Base-by-base conservation (phyloP, 2,888 invertebrate genomes). In the Amphiduros pacificus region DNA sequence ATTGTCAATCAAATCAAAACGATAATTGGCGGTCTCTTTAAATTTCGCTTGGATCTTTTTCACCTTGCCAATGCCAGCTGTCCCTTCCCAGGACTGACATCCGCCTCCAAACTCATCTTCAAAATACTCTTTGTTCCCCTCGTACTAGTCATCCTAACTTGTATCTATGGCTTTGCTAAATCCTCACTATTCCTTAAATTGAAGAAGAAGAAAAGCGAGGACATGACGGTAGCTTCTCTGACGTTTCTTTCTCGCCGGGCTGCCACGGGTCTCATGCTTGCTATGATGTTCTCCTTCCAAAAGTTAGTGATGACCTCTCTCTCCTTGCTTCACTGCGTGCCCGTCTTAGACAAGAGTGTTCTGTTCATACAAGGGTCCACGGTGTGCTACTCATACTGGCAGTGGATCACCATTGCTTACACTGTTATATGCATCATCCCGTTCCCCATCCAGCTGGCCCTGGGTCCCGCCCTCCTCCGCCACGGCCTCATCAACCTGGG, bases 31-130 rank as follows among this genome's bases (percentile, higher is more conserved):
- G 41, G 36, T 22, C 5, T 55, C 1, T 55, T 55, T 36, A 6
- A 36, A 22, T 55, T 55, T 36, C 22, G 55, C 6, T 55, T 55
- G n/a, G 36, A 55, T 24, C 41, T 55, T 44, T 55, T 55, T 36
- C 27, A 28, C 27, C 17, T 55, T n/a, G 44, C 44, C 2, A 27
- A 29, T 3, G 55, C 27, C 14, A 14, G 29, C 2, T 55, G 55
- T 36, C 40, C 41, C 26, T 55, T 55, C 22, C 55, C 55, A 11
- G 41, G n/a, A 11, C 27, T 55, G 44, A 36, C 29, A 17, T 27
- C 36, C n/a, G 11, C 41, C 1, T 2, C 26, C 3, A 4, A 36
- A 17, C 32, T 28, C 6, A 27, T 55, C n/a, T 22, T 55, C 9
- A n/a, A 32, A 27, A 44, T 44, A 22, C 20, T 55, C 17, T 41